Percentiles rank a stretch among this genome's conserved stretches.
Conservation (phyloP, 2,797 vertebrate genomes). For the Lagocephalus sceleratus region DNA sequence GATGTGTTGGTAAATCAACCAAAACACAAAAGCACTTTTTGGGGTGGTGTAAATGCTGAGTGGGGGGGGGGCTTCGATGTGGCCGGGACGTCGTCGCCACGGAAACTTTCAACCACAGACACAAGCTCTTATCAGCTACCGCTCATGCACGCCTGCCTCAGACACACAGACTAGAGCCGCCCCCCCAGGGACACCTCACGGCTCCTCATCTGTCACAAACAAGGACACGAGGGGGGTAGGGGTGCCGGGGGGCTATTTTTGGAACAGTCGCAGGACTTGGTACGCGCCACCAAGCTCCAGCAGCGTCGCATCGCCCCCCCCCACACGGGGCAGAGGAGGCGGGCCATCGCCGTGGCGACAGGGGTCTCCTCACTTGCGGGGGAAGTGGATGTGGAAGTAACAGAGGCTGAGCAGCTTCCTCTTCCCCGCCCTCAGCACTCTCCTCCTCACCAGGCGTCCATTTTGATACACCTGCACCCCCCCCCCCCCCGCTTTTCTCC, state of each 20-base stretch:
- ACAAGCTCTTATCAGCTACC: constrained; percentile 53
- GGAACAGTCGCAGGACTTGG: constrained; percentile 25
- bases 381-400: constrained; percentile 78
- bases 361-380: constrained; percentile 48
- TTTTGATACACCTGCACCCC: constrained; percentile 49
- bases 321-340: too few species aligned
- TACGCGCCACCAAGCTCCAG: too few species aligned
- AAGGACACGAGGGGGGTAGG: too few species aligned
- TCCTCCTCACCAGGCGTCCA: constrained; percentile 47
- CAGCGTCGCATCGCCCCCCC: too few species aligned
- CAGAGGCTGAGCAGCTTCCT: constrained; percentile 76
- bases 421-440: constrained; percentile 55
- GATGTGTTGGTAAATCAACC: constrained; percentile 33
- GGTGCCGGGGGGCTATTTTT: constrained; percentile 44
- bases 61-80: constrained; percentile 39
- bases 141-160: constrained; percentile 60
- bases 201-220: constrained; percentile 39
- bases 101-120: constrained; percentile 35
- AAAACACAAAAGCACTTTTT: constrained; percentile 37
- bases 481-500: constrained; percentile 42
- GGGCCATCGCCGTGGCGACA: constrained; percentile 1
- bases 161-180: constrained; percentile 45
- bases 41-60: constrained; percentile 42
- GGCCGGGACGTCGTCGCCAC: constrained; percentile 33
- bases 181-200: constrained; percentile 24